Conservation (phyloP, 2,888 invertebrate species). For the Noctua pronuba region DNA sequence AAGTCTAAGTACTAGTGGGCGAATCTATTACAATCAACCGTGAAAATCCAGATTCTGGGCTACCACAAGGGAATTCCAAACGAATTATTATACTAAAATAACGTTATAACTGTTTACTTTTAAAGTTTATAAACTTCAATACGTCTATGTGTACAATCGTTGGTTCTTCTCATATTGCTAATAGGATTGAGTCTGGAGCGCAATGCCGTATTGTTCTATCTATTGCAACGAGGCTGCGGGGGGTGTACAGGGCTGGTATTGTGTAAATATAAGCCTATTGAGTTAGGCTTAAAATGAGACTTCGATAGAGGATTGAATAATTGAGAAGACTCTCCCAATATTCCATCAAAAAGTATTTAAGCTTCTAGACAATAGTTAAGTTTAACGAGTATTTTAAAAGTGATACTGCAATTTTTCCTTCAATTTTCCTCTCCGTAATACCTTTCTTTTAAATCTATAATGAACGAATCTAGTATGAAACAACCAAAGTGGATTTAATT, state of each 20-base stretch:
- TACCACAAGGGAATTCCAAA: not conserved
- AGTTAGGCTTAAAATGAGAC: conserved; percentile 5
- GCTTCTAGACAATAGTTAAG: not conserved
- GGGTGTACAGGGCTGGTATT: not conserved
- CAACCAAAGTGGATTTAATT: not conserved
- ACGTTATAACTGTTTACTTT: not conserved
- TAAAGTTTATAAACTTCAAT: not conserved
- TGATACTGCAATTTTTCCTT: not conserved
- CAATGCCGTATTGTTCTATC: conserved; percentile 2
- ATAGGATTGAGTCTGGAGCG: conserved; percentile 16
- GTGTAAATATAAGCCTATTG: conserved; percentile 35
- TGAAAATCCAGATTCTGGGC: not conserved
- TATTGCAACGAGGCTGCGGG: not conserved
- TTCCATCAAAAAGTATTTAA: not conserved
- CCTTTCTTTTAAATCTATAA: not conserved
- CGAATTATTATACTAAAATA: not conserved
- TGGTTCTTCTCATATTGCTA: not conserved
- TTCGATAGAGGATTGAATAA: conserved; percentile 8
- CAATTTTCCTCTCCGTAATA: not conserved
- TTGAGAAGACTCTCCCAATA: not conserved
- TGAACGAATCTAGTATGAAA: not conserved
- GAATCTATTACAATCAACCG: not conserved
- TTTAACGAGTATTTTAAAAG: not conserved
- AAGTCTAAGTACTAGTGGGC: not conserved
- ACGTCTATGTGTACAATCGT: not conserved